Evolutionary conservation across 2,797 vertebrate species (phyloP).

Genomic region (Serranus cabrilla): DNA sequence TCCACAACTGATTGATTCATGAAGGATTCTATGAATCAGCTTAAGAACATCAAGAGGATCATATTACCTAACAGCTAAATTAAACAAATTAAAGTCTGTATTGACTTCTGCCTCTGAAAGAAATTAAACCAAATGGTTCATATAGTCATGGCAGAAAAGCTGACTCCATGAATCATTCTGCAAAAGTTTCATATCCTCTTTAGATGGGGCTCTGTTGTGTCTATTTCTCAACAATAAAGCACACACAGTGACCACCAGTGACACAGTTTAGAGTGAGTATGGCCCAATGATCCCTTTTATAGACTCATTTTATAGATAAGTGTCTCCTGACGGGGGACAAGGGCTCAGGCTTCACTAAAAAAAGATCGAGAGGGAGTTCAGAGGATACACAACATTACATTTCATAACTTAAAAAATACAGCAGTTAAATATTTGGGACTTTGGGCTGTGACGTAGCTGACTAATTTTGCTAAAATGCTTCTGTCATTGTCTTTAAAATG

Average conservation of each 20-base stretch:
- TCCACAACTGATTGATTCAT: conserved; percentile 10
- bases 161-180: conserved; percentile 27
- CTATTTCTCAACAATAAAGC: conserved; percentile 38
- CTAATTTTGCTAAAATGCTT: not conserved
- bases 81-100: not conserved
- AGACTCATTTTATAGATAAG: not conserved
- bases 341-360: not conserved
- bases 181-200: conserved; percentile 71
- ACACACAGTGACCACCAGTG: not conserved
- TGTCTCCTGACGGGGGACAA: not conserved
- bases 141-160: conserved; percentile 11
- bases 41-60: not conserved
- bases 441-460: not conserved
- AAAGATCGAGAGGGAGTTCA: not conserved
- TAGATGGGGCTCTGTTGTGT: not conserved
- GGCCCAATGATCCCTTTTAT: not conserved
- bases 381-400: not conserved
- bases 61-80: not conserved
- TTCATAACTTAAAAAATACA: not conserved
- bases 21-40: conserved; percentile 3
- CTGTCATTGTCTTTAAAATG: not conserved
- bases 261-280: not conserved
- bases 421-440: not conserved
- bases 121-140: conserved; percentile 6
- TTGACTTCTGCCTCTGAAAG: not conserved